Conservation (phyloP, 2,113 vertebrate genomes). For the Peromyscus leucopus region DNA sequence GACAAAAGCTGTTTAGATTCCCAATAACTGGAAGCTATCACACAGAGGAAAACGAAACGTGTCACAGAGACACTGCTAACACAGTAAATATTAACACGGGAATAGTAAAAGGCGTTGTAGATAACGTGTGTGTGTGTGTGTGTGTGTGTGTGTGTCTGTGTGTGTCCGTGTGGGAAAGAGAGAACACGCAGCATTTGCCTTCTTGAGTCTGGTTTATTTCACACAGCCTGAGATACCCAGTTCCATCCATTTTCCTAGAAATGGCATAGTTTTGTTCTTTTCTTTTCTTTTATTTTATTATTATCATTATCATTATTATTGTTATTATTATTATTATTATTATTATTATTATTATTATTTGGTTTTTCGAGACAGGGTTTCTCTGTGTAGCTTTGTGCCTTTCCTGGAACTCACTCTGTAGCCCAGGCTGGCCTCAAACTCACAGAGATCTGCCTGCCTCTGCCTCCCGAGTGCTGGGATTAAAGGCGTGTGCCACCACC, state of each 20-base stretch:
- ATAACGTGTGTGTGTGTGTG: not conserved
- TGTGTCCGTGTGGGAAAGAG: not conserved
- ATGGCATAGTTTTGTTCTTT: not conserved
- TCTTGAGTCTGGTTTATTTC: not conserved
- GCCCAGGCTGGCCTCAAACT: too few relatives aligned
- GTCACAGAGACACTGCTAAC: not conserved
- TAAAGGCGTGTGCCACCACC: too few relatives aligned
- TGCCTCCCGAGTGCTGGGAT: too few relatives aligned
- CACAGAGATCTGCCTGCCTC: too few relatives aligned
- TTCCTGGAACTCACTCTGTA: too few relatives aligned
- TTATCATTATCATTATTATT: too few relatives aligned
- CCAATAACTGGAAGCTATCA: not conserved
- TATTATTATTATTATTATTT: too few relatives aligned
- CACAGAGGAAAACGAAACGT: not conserved
- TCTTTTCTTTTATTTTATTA: not conserved
- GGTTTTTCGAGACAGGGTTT: too few relatives aligned
- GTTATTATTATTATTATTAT: too few relatives aligned
- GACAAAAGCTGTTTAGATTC: not conserved
- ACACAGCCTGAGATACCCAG: not conserved
- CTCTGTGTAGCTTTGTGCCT: too few relatives aligned
- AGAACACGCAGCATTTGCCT: not conserved
- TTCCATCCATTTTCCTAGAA: not conserved
- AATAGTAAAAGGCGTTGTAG: not conserved
- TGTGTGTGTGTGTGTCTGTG: not conserved
- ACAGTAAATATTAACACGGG: not conserved